Evolutionary conservation across 2,888 invertebrate genomes (phyloP), one percentile per base, ranked within the genome.

Genomic region (Cryptops parisi): DNA sequence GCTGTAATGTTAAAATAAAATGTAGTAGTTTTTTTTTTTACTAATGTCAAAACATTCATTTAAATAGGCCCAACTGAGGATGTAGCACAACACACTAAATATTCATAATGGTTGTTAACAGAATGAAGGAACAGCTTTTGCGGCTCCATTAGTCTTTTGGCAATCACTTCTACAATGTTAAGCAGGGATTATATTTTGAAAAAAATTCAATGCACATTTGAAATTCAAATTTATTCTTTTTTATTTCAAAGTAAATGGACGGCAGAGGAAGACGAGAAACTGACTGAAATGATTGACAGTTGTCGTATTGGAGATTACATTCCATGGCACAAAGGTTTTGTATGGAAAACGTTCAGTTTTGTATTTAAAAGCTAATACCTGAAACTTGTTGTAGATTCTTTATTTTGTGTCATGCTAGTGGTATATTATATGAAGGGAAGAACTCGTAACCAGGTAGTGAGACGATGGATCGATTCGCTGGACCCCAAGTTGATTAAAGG

Each of bases 391-490:
- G n/a, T n/a, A n/a, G n/a, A n/a, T n/a, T n/a, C n/a, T n/a, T n/a
- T n/a, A 17, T 19, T 50, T n/a, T 19, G 27, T 43, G 39, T 51
- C 43, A 38, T 12, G 47, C 44, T 12, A 39, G 78, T 86, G 5
- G 72, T 76, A 1, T 72, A 73, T 23, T 74, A 76, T 48, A 78
- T 84, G 67, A 74, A 76, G 9, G 74, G 76, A 55, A 73, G 80
- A 58, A 76, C 77, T 0, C 79, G 79, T 63, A 70, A 73, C 2
- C 83, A 84, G 64, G 68, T 82, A 12, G 81, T 82, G 60, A 74
- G 77, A 54, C 76, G 78, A 57, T 77, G 74, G 67, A 68, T 54
- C 2, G 72, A 72, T 57, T 68, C 4, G 9, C 41, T 50, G 3
- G 40, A 44, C 24, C 54, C 54, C 4, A 15, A 2, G 4, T 50